Percentiles rank a stretch among this genome's conserved stretches.
phyloP scores from a whole-genome alignment of 1,140 invertebrate species.

The Orchesella cincta region DNA sequence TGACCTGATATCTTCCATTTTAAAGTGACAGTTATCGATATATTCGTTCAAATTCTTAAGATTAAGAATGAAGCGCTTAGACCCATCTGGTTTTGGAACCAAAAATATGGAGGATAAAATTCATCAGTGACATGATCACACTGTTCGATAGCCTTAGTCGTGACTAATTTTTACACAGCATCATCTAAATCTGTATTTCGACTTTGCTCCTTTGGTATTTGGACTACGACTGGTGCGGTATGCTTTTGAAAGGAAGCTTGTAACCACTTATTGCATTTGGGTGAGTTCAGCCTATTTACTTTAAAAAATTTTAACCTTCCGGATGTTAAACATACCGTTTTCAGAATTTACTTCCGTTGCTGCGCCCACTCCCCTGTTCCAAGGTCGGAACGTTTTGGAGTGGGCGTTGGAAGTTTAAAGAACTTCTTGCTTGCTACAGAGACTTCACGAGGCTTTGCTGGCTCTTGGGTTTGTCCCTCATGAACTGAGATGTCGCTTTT shows the following conservation, averaged over 20 bases:
- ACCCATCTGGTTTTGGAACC: slow-evolving; percentile 18
- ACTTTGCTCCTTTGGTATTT: too few species aligned
- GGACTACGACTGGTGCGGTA: not conserved
- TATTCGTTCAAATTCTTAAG: slow-evolving; percentile 26
- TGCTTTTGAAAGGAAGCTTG: not conserved
- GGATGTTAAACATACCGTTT: not conserved
- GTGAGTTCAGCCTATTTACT: not conserved
- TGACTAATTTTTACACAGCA: not conserved
- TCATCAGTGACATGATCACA: not conserved
- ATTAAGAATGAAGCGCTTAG: slow-evolving; percentile 14
- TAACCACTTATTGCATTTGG: not conserved
- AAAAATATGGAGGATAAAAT: slow-evolving; percentile 29
- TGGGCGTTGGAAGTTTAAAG: not conserved
- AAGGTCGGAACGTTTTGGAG: not conserved
- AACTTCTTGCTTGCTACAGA: not conserved
- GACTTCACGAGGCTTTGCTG: too few species aligned
- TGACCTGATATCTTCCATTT: slow-evolving; percentile 22
- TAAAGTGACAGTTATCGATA: slow-evolving; percentile 26
- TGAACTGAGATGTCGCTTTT: not conserved
- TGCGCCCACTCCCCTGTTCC: not conserved
- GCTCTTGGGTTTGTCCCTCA: not conserved
- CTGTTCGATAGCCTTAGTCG: not conserved
- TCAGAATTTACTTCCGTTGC: not conserved
- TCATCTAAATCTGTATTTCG: not conserved
- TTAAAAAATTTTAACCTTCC: not conserved